Percentiles rank a stretch among this genome's conserved stretches.
These are phyloP conservation scores for Cydia amplana DNA, from an alignment of 1,140 invertebrate genomes.

Conservation along the genomic window DNA sequence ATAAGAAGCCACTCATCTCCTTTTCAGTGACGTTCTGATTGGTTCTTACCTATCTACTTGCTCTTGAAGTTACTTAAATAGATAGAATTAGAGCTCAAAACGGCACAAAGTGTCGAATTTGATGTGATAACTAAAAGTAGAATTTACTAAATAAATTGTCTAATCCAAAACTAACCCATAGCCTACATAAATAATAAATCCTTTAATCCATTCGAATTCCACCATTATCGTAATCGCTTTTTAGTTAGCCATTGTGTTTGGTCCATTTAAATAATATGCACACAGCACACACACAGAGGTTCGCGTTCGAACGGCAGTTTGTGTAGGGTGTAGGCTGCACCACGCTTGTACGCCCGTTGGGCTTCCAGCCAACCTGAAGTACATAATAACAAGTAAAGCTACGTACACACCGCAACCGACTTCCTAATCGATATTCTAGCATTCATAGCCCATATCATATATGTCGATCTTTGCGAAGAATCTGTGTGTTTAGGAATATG, in stretches of 20 bases:
- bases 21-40: too few relatives aligned
- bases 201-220: too few relatives aligned
- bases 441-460: neutral
- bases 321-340: neutral
- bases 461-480: neutral
- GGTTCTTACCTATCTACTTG: too few relatives aligned
- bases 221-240: neutral
- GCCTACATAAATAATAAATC: too few relatives aligned
- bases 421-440: neutral
- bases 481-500: neutral
- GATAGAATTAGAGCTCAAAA: too few relatives aligned
- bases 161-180: too few relatives aligned
- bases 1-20: too few relatives aligned
- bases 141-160: too few relatives aligned
- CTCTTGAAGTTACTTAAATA: too few relatives aligned
- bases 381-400: neutral
- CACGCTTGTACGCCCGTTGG: neutral
- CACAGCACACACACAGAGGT: neutral
- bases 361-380: slow-evolving; percentile 1
- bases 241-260: neutral
- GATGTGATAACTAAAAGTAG: too few relatives aligned
- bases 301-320: neutral
- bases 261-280: neutral
- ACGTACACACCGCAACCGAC: neutral
- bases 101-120: too few relatives aligned